Evolutionary conservation across 2,797 vertebrate species (phyloP).

Genomic region (Spea hammondii): DNA sequence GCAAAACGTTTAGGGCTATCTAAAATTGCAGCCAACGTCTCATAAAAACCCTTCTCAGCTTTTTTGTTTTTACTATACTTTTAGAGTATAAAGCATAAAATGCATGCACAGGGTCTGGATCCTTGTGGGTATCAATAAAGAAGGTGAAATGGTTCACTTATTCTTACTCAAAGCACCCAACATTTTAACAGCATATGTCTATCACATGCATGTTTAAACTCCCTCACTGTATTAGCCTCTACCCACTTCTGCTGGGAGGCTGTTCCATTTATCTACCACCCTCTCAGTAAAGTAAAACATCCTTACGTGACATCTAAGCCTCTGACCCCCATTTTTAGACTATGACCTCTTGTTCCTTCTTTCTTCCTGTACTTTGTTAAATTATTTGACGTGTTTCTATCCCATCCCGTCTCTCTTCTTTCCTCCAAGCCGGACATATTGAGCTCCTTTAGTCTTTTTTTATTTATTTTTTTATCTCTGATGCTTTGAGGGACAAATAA

Average conservation of each 20-base stretch:
- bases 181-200: conserved; percentile 10
- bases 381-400: too few species aligned
- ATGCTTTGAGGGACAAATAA: background rate
- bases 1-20: conserved; percentile 10
- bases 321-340: too few species aligned
- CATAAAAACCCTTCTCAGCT: background rate
- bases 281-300: too few species aligned
- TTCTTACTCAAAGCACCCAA: conserved; percentile 43
- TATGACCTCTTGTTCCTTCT: too few species aligned
- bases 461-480: background rate
- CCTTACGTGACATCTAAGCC: too few species aligned
- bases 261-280: too few species aligned
- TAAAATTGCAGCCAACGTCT: background rate
- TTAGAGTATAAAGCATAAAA: background rate
- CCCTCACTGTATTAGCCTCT: too few species aligned
- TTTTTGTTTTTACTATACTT: too few species aligned
- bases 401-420: background rate
- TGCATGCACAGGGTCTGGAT: conserved; percentile 4
- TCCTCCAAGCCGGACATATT: too few species aligned
- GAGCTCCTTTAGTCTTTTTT: background rate
- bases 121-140: background rate
- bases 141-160: conserved; percentile 48
- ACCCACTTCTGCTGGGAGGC: too few species aligned
- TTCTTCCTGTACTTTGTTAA: too few species aligned
- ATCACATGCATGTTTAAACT: too few species aligned